A percentile compares a stretch with the other conserved stretches of the same genome.
phyloP scores from a whole-genome alignment of 2,797 vertebrate genomes.

The Aphelocoma californica region DNA sequence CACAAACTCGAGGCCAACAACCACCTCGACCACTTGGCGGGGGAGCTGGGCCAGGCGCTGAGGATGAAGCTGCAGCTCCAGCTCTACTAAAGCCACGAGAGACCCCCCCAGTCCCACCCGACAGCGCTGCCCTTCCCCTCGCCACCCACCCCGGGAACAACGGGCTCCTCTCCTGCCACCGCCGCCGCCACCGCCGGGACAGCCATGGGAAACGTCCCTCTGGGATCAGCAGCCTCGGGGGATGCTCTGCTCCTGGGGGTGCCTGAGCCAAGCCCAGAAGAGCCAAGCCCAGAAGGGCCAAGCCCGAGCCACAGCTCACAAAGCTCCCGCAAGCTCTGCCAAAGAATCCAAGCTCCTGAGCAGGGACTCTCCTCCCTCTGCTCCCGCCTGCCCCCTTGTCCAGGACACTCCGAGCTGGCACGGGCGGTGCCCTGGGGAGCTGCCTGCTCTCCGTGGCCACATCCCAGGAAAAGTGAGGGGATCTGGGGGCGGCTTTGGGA shows the following conservation, averaged over 20 bases:
- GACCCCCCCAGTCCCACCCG: background rate
- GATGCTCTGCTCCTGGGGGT: background rate
- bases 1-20: slow-evolving; percentile 83
- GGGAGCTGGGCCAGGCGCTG: slow-evolving; percentile 84
- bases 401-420: background rate
- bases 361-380: background rate
- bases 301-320: background rate
- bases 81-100: slow-evolving; percentile 76
- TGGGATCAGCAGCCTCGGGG: background rate
- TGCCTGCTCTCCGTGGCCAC: background rate
- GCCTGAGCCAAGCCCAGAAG: background rate
- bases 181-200: background rate
- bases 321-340: background rate
- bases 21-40: slow-evolving; percentile 85
- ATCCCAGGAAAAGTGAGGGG: fast-evolving
- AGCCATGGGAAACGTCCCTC: slow-evolving; percentile 10
- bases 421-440: background rate
- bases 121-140: slow-evolving; percentile 2
- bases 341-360: background rate
- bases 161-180: slow-evolving; percentile 40
- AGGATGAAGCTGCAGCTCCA: slow-evolving; percentile 89
- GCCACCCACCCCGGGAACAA: slow-evolving; percentile 17
- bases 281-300: background rate
- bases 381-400: background rate
- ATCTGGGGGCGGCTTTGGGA: background rate